Base-by-base conservation (phyloP, 2,113 vertebrate genomes). In the Hepsetus odoe region DNA sequence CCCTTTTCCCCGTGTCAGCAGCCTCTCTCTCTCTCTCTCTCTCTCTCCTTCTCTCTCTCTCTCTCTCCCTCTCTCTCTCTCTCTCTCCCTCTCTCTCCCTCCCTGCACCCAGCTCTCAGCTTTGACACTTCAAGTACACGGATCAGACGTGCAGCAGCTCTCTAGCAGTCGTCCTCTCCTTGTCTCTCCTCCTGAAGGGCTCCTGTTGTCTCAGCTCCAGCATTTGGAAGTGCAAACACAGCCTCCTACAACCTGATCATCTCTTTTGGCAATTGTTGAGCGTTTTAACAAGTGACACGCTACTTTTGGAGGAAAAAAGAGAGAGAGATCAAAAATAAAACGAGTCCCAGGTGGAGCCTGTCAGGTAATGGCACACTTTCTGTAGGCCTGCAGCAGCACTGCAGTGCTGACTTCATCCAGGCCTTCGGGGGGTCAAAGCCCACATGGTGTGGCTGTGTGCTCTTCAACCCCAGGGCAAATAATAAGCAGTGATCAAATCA, bases 41-140 rank as follows among this genome's bases (percentile, higher is more conserved):
- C n/a, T n/a, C n/a, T n/a, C n/a, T n/a, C n/a, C n/a, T n/a, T n/a
- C n/a, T n/a, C n/a, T n/a, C n/a, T n/a, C n/a, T n/a, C n/a, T n/a
- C n/a, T n/a, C n/a, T n/a, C n/a, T n/a, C n/a, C n/a, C n/a, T n/a
- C n/a, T n/a, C n/a, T n/a, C n/a, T n/a, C n/a, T n/a, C n/a, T n/a
- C n/a, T n/a, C n/a, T n/a, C n/a, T n/a, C n/a, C n/a, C n/a, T n/a
- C n/a, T n/a, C n/a, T n/a, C n/a, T n/a, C n/a, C n/a, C n/a, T n/a
- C 51, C 51, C 51, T 53, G 51, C 51, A 53, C 51, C 22, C 51
- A 24, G 51, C 51, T 24, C 22, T 55, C 51, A 55, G 79, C 46
- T 74, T 81, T 85, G 84, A 85, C 84, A 85, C 79, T 81, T 81
- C 65, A 78, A 83, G 75, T 30, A 33, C 1, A 33, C n/a, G 32